Base-by-base conservation (phyloP, 2,113 vertebrate genomes). In the Albula goreensis region DNA sequence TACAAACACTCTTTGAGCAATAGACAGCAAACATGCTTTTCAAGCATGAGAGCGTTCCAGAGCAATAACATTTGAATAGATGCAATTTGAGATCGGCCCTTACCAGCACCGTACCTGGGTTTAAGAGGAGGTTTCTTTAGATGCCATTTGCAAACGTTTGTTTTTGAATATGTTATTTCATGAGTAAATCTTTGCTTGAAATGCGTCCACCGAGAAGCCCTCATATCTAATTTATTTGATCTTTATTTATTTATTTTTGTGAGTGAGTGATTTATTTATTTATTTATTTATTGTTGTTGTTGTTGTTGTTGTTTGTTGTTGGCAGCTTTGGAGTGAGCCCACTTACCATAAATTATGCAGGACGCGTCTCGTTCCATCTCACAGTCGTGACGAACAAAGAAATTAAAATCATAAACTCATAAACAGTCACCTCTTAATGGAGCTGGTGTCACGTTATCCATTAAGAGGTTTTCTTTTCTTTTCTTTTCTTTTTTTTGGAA, bases 281-380 rank as follows among this genome's bases (percentile, higher is more conserved):
- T 5, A 66, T 66, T 22, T 66, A 66, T 66, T 66, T 22, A 66
- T 66, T 66, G 17, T 12, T 12, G 53, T 56, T 3, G 87, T 85
- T 88, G 85, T 82, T 31, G 31, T 53, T 53, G 13, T 87, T 86
- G 88, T 89, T 89, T 78, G 12, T 63, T 60, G 85, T 52, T 70
- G 10, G 86, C 86, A 12, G 31, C 89, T 92, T 87, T 89, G 88
- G 82, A 83, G 81, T 88, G 48, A 90, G 83, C 89, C 89, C 85
- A 82, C 80, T 82, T 86, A n/a, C 50, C 5, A 87, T 94, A 92
- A 93, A 92, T 93, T 90, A 93, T 94, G 90, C 85, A 94, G 83
- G 86, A 83, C 86, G 81, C 86, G 88, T 90, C 90, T 89, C 50
- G 9, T 88, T 89, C 83, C 11, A 83, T 19, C 84, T 83, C 84